These are phyloP conservation scores for Oncorhynchus mykiss DNA, from an alignment of 2,113 vertebrate genomes.

Conservation along the genomic window DNA sequence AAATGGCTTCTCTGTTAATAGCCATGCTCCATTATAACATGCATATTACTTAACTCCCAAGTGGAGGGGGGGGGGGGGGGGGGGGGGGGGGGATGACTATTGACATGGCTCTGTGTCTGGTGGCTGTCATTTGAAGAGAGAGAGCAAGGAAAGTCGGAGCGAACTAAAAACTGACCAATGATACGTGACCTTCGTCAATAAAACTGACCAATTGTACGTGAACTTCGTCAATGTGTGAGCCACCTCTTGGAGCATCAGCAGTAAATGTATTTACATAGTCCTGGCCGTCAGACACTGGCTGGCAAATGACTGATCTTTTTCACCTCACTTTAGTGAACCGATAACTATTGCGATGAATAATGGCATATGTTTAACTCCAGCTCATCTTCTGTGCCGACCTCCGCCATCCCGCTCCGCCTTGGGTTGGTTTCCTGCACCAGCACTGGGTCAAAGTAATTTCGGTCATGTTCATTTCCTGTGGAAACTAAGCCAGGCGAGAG, in stretches of 20 bases:
- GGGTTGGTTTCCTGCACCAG: conserved; percentile 88
- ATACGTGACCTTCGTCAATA: conserved; percentile 76
- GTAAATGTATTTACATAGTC: conserved; percentile 75
- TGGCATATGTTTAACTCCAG: conserved; percentile 94
- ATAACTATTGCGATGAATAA: conserved; percentile 93
- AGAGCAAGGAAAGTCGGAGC: conserved; percentile 45
- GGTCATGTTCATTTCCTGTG: conserved; percentile 93
- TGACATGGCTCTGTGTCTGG: conserved; percentile 54
- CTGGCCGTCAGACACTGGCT: conserved; percentile 44
- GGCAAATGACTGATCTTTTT: conserved; percentile 68
- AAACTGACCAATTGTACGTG: conserved; percentile 74
- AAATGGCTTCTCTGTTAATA: conserved; percentile 82
- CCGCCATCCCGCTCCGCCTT: conserved; percentile 82
- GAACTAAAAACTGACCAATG: conserved; percentile 65
- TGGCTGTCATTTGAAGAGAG: conserved; percentile 57
- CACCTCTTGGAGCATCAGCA: conserved; percentile 48
- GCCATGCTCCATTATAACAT: conserved; percentile 84
- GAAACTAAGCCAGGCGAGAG: conserved; percentile 77
- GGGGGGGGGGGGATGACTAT: conserved; percentile 53
- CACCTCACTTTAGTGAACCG: conserved; percentile 94
- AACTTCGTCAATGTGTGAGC: conserved; percentile 73
- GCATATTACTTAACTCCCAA: conserved; percentile 81
- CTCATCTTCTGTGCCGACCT: conserved; percentile 91
- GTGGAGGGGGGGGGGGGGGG: conserved; percentile 47
- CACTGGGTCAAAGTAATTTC: conserved; percentile 96